Percentiles rank a stretch among this genome's conserved stretches.
phyloP scores from a whole-genome alignment of 2,888 invertebrate genomes.

The Mellilla xanthometata region DNA sequence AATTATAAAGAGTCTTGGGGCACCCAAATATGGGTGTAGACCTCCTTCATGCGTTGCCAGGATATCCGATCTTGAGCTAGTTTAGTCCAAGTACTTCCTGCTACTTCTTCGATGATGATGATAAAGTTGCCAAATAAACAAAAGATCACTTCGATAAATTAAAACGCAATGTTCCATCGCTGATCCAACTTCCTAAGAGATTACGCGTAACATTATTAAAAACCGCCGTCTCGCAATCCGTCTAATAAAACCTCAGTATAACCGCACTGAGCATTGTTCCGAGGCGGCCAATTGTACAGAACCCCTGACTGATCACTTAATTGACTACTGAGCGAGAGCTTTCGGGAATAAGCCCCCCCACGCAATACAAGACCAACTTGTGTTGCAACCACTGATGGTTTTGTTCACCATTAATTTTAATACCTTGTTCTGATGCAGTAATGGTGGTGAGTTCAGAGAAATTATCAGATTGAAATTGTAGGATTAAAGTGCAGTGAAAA shows the following conservation, averaged over 20 bases:
- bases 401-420: not conserved
- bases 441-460: slow-evolving; percentile 31
- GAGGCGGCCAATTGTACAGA: slow-evolving; percentile 78
- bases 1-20: no score
- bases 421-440: slow-evolving; percentile 15
- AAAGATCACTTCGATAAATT: not conserved
- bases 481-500: slow-evolving; percentile 74
- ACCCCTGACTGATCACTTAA: slow-evolving; percentile 81
- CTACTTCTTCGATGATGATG: no score
- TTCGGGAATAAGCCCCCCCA: slow-evolving; percentile 46
- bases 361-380: slow-evolving; percentile 20
- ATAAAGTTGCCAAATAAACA: not conserved
- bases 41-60: no score
- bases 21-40: no score
- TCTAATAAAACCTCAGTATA: slow-evolving; percentile 62
- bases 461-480: slow-evolving; percentile 33
- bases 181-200: slow-evolving; percentile 28
- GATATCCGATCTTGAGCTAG: no score
- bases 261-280: slow-evolving; percentile 67
- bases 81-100: no score
- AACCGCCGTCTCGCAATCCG: slow-evolving; percentile 56
- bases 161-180: no score
- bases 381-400: slow-evolving; percentile 40
- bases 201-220: slow-evolving; percentile 48
- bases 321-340: slow-evolving; percentile 74